Base-by-base conservation (phyloP, 1,140 invertebrate genomes). In the Listronotus oregonensis region DNA sequence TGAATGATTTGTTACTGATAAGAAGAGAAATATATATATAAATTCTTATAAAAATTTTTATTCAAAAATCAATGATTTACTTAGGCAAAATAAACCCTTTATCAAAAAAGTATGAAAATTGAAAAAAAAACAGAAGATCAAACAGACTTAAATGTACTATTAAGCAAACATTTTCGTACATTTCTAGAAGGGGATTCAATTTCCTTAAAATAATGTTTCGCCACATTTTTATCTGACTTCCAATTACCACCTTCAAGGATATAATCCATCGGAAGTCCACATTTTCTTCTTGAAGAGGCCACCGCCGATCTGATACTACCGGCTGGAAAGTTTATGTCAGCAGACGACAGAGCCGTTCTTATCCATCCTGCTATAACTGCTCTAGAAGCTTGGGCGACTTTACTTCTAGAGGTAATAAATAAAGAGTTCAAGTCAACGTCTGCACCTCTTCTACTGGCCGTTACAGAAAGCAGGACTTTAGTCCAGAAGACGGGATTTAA, bases 301-400 rank as follows among this genome's bases (percentile, higher is more conserved):
- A 76, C 72, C 9, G 74, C 75, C 57, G 75, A 74, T 47, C 73
- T 67, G 57, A 50, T 68, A 52, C 67, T 72, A 18, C 76, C 75
- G 32, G 76, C 63, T 11, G 71, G 57, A 4, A 67, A 70, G 3
- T 75, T 21, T n/a, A 78, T 75, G 21, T 66, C 69, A 15, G 72
- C 69, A 4, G 68, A 70, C 18, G 21, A 34, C 32, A 77, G 63
- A 17, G 64, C 50, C 7, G 63, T 66, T 42, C 67, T 69, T 8
- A 79, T 21, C 77, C 76, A 78, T 12, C 73, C 73, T 8, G 73
- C 73, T 9, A 80, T 78, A 6, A 77, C 68, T 1, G 66, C 43
- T 32, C 71, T 47, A 15, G 73, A 73, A 11, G 77, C 77, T 27
- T 72, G 68, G 42, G 54, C 70, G 18, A 69, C 39, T 51, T 62